These are phyloP conservation scores for Homarus gammarus DNA, from an alignment of 2,888 invertebrate genomes.

Conservation along the genomic window DNA sequence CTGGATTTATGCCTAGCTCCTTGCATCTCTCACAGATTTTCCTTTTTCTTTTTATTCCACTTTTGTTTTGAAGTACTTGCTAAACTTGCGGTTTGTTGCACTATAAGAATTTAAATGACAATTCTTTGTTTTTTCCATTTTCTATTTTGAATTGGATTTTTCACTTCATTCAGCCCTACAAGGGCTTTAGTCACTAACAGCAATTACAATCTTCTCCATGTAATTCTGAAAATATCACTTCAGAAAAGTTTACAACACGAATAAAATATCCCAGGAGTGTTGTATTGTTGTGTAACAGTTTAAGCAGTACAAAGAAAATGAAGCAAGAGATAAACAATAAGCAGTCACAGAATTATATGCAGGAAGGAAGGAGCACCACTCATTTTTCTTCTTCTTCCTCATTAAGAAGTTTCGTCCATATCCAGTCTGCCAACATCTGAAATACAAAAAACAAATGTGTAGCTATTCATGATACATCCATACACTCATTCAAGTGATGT, in stretches of 20 bases:
- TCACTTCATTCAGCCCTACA: not conserved
- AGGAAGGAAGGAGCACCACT: constrained; percentile 33
- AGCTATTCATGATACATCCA: too few relatives aligned
- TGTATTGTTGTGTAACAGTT: not conserved
- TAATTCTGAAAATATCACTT: not conserved
- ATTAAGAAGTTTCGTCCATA: constrained; percentile 57
- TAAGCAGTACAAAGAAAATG: not conserved
- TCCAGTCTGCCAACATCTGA: constrained; percentile 62
- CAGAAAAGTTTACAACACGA: not conserved
- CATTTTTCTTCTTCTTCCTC: constrained; percentile 67
- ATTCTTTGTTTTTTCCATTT: constrained; percentile 56
- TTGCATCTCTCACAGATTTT: constrained; percentile 28
- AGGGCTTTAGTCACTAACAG: not conserved
- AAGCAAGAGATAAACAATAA: not conserved
- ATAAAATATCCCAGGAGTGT: not conserved
- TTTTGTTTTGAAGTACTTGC: constrained; percentile 24
- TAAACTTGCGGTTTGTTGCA: constrained; percentile 14
- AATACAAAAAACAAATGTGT: not conserved
- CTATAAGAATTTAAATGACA: constrained; percentile 13
- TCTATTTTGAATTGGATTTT: not conserved
- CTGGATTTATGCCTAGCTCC: constrained; percentile 18
- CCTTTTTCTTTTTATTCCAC: constrained; percentile 46
- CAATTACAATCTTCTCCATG: not conserved
- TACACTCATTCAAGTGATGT: too few relatives aligned
- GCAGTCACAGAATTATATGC: not conserved